Evolutionary conservation across 1,140 invertebrate genomes (phyloP), one percentile per base, ranked within the genome.

Genomic region (silkworm (Bombyx mori)): DNA sequence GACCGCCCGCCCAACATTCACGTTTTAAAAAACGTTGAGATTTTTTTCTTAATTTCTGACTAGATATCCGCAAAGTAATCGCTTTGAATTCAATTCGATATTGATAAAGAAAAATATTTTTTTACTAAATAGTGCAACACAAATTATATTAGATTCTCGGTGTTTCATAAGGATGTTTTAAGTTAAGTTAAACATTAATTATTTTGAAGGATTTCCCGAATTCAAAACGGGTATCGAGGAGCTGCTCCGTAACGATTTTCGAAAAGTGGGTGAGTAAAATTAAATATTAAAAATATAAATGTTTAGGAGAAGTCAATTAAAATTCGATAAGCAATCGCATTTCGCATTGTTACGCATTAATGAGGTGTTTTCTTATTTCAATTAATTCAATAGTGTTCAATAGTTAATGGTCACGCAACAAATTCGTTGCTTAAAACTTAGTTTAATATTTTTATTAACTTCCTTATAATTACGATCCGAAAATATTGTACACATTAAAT

Each of bases 231-330:
- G 50, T 10, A 50, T 65, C 44, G 59, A 60, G 46, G 56, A 69
- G 46, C 44, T 58, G 59, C 60, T 57, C 50, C 57, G 54, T 42
- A 52, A 47, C 54, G 47, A 65, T 61, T 61, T 68, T 59, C 57
- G 68, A 73, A 76, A 73, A 73, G 71, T 71, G 71, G 73, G 73
- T 76, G 58, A 76, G 73, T 73, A 73, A 64, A 67, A 65, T 35
- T 51, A 51, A 3, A 35, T 51, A 51, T 8, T 35, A 35, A 35
- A 35, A 35, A 35, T 2, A 35, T 35, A 3, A 35, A 35, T 35
- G 26, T 35, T 35, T 35, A 35, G 2, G 4, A 35, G 26, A 35
- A 35, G 26, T 35, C 26, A 35, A 5, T 35, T 35, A 35, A 35
- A 35, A 35, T 18, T 18, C 12, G 12, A 18, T 18, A 18, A 18